These are phyloP conservation scores for Horisme vitalbata DNA, from an alignment of 2,888 invertebrate species.

Conservation along the genomic window DNA sequence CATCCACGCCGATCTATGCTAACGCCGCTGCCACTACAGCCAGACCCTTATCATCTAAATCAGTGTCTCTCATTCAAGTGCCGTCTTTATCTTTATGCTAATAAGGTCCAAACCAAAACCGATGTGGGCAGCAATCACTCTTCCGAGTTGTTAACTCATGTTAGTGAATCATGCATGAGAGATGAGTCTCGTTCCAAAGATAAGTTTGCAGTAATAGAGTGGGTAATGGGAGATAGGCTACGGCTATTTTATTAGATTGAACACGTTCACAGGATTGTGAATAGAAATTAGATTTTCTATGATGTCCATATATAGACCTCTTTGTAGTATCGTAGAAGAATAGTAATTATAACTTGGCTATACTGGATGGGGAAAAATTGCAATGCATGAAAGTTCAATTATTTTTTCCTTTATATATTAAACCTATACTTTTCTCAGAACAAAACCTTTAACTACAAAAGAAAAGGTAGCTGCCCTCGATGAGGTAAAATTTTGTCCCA, in stretches of 20 bases:
- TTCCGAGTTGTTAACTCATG: conserved; percentile 26
- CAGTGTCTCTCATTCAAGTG: conserved; percentile 6
- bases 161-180: conserved; percentile 31
- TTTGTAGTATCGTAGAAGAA: too few relatives aligned
- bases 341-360: too few relatives aligned
- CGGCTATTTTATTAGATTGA: conserved; percentile 7
- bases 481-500: too few relatives aligned
- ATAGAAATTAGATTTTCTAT: not conserved
- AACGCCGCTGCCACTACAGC: conserved; percentile 45
- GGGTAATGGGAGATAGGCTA: conserved; percentile 20
- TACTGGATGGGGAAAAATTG: too few relatives aligned
- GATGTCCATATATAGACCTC: too few relatives aligned
- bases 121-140: conserved; percentile 10
- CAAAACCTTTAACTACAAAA: too few relatives aligned
- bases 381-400: too few relatives aligned
- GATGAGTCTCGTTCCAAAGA: conserved; percentile 28
- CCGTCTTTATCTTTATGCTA: not conserved
- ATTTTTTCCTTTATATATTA: too few relatives aligned
- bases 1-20: conserved; percentile 62
- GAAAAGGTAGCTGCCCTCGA: too few relatives aligned
- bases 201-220: conserved; percentile 30
- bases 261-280: conserved; percentile 1
- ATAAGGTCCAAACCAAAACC: conserved; percentile 13
- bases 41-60: conserved; percentile 25
- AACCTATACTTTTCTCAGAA: too few relatives aligned